These are phyloP conservation scores for Trematomus loennbergii DNA, from an alignment of 2,113 vertebrate species.

Conservation along the genomic window DNA sequence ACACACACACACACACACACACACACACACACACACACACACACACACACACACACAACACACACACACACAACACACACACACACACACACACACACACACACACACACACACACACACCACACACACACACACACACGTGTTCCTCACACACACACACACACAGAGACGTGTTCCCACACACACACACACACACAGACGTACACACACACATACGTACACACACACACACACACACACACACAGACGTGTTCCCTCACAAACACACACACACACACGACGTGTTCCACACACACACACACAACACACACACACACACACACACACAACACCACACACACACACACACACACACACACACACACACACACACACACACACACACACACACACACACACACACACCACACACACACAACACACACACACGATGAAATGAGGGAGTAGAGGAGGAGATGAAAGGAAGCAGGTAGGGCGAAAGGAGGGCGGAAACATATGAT, in stretches of 20 bases:
- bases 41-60: no score
- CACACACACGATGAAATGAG: not conserved
- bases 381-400: not conserved
- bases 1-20: not conserved
- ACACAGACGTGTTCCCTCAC: not conserved
- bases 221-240: not conserved
- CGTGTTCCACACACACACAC: not conserved
- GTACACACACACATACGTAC: not conserved
- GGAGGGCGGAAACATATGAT: conserved; percentile 4
- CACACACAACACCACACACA: not conserved
- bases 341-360: not conserved
- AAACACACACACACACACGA: not conserved
- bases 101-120: conserved; percentile 3
- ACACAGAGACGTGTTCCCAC: no score
- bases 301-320: not conserved
- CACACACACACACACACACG: not conserved
- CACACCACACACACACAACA: not conserved
- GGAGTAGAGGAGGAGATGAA: conserved; percentile 22
- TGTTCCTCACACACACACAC: no score
- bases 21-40: no score
- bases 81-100: conserved; percentile 15
- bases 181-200: no score
- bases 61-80: not conserved
- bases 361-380: not conserved
- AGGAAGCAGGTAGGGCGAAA: conserved; percentile 6